phyloP scores from a whole-genome alignment of 2,797 vertebrate species.

The Gila robusta region DNA sequence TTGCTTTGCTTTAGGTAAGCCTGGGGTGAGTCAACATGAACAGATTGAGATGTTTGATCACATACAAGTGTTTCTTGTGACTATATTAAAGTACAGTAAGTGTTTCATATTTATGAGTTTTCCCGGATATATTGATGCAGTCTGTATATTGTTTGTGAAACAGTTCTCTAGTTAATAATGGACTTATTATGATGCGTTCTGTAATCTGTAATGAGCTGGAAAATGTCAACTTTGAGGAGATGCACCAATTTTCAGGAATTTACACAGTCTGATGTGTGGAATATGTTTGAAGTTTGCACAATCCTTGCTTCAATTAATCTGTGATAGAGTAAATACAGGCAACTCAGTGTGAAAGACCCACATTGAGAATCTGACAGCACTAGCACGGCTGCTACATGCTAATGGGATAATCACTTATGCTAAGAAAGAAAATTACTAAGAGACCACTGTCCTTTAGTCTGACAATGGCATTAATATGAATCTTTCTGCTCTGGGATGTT shows the following conservation, averaged over 20 bases:
- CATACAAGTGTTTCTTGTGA: not conserved
- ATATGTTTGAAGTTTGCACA: conserved; percentile 14
- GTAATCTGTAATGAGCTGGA: conserved; percentile 18
- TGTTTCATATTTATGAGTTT: not conserved
- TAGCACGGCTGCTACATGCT: not conserved
- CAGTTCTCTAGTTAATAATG: conserved; percentile 1
- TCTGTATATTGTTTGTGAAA: not conserved
- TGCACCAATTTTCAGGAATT: not conserved
- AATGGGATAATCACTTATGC: conserved; percentile 5
- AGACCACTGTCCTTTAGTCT: conserved; percentile 1
- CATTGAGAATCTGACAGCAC: conserved; percentile 21
- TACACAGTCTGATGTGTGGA: not conserved
- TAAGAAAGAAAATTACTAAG: conserved; percentile 1
- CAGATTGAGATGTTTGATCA: not conserved
- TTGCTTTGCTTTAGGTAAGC: not conserved
- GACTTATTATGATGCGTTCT: conserved; percentile 14
- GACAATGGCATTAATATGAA: not conserved
- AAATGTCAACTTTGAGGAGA: conserved; percentile 30
- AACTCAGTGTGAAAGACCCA: conserved; percentile 3
- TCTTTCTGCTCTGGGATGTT: not conserved
- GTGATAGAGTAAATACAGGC: conserved; percentile 23
- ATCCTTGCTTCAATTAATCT: conserved; percentile 23
- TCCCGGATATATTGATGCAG: not conserved
- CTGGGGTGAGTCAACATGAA: not conserved
- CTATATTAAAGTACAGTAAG: not conserved